These are phyloP conservation scores for Oriolus oriolus DNA, from an alignment of 2,113 vertebrate genomes.

Conservation along the genomic window DNA sequence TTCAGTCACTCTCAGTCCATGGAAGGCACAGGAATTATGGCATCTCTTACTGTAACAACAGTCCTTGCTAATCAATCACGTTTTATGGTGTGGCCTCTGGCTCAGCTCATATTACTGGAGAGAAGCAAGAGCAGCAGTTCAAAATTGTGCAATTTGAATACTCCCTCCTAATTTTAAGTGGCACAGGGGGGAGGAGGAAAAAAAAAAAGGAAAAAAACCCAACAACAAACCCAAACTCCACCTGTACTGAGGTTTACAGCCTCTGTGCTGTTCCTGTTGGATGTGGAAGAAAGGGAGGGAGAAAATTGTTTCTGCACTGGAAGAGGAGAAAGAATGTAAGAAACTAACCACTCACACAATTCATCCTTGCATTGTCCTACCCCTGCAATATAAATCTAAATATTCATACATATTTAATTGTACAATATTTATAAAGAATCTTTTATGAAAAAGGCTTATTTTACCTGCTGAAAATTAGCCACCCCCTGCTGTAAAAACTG, in stretches of 20 bases:
- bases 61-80: slow-evolving; percentile 47
- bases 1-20: neutral
- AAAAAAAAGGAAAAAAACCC: too few species aligned
- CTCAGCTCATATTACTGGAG: slow-evolving; percentile 34
- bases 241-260: neutral
- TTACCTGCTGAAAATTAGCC: slow-evolving; percentile 54
- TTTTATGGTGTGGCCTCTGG: slow-evolving; percentile 57
- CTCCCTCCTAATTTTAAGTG: slow-evolving; percentile 53
- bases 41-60: slow-evolving; percentile 18
- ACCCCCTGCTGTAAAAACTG: slow-evolving; percentile 54
- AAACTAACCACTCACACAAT: neutral
- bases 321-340: neutral
- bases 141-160: slow-evolving; percentile 54
- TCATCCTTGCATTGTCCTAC: slow-evolving; percentile 18
- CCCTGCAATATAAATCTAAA: neutral
- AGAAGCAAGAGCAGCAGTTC: slow-evolving; percentile 34
- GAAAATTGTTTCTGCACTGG: neutral
- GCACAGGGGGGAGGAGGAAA: accelerated
- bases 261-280: neutral
- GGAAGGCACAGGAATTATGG: neutral
- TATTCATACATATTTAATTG: slow-evolving; percentile 39
- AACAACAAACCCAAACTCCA: neutral
- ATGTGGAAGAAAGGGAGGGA: neutral
- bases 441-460: slow-evolving; percentile 2
- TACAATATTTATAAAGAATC: slow-evolving; percentile 17